These are phyloP conservation scores for Dryomyza anilis DNA, from an alignment of 2,888 invertebrate species.

Conservation along the genomic window DNA sequence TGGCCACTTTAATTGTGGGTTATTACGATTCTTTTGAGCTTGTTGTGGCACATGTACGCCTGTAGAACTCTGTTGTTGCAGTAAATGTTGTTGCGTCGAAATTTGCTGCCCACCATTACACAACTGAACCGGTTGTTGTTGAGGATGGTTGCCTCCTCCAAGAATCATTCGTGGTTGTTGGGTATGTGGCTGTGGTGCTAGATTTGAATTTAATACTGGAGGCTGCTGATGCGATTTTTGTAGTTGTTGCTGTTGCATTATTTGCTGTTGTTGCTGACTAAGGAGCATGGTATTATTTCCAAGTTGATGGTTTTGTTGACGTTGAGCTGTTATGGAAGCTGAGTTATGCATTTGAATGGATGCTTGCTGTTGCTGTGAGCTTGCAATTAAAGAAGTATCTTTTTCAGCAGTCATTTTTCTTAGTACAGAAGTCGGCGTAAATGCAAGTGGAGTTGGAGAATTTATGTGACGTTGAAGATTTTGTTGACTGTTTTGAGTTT, in stretches of 20 bases:
- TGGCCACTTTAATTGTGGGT: conserved; percentile 38
- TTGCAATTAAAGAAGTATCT: conserved; percentile 59
- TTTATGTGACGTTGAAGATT: conserved; percentile 48
- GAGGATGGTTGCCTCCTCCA: conserved; percentile 47
- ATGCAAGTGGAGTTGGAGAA: conserved; percentile 77
- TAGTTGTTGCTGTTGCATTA: conserved; percentile 38
- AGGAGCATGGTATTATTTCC: conserved; percentile 29
- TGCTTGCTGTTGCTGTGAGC: conserved; percentile 32
- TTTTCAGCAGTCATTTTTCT: conserved; percentile 94
- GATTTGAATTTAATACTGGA: conserved; percentile 23
- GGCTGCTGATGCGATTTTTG: conserved; percentile 31
- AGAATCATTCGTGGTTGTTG: conserved; percentile 57
- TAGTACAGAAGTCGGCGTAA: conserved; percentile 92
- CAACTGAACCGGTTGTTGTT: conserved; percentile 37
- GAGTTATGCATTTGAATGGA: conserved; percentile 3
- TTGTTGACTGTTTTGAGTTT: conserved; percentile 24
- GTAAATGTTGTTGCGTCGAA: conserved; percentile 34
- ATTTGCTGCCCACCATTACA: conserved; percentile 39
- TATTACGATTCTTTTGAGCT: conserved; percentile 37
- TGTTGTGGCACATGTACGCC: conserved; percentile 34
- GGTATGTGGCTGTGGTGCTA: conserved; percentile 33
- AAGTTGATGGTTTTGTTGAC: conserved; percentile 27
- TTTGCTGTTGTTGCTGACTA: conserved; percentile 26
- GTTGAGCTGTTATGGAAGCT: conserved; percentile 22
- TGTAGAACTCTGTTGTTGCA: conserved; percentile 33